Conservation (phyloP, 1,140 invertebrate genomes). For the Drosophila leontia region DNA sequence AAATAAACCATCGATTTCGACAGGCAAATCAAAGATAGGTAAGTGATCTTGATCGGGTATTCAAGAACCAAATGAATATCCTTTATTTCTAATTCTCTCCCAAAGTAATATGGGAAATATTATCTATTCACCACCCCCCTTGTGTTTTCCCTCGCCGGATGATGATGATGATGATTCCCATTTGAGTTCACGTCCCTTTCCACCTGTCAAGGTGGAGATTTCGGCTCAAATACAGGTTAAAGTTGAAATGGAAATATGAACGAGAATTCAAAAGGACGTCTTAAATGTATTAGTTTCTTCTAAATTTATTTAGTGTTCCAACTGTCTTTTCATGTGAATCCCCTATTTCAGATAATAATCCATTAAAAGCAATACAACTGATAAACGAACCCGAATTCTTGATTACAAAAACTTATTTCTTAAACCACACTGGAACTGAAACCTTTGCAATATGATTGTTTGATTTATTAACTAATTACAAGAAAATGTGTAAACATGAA, state of each 20-base stretch:
- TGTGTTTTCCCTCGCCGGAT: neutral
- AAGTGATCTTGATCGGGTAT: neutral
- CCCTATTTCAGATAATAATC: neutral
- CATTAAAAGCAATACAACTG: neutral
- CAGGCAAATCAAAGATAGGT: neutral
- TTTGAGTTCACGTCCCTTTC: neutral
- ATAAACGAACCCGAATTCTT: neutral
- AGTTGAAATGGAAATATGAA: neutral
- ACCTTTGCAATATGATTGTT: neutral
- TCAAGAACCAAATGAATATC: neutral
- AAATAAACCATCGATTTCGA: neutral
- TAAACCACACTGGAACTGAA: neutral
- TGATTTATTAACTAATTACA: conserved; percentile 30
- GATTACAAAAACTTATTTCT: neutral
- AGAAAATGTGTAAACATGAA: conserved; percentile 19
- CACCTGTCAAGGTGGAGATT: neutral
- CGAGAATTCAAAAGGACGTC: neutral
- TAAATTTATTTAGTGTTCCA: neutral
- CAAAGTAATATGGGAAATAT: neutral
- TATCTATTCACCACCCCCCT: neutral
- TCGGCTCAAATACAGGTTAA: neutral
- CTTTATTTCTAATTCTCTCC: neutral
- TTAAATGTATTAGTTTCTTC: too few species aligned
- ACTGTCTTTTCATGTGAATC: neutral
- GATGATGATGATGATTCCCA: neutral